phyloP scores from a whole-genome alignment of 2,888 invertebrate species.

The Habrosyne pyritoides region DNA sequence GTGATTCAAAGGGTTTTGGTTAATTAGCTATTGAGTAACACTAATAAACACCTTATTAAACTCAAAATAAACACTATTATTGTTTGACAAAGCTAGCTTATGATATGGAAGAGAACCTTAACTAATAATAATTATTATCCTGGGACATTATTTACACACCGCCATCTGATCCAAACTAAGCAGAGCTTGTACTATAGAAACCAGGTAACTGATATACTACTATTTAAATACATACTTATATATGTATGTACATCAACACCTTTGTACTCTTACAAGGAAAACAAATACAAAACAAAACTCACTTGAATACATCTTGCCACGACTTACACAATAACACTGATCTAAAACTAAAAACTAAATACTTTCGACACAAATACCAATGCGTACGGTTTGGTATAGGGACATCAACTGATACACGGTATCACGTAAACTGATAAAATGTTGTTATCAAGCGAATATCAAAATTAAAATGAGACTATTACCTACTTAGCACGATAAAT shows the following conservation, averaged over 20 bases:
- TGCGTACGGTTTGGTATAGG: slow-evolving; percentile 8
- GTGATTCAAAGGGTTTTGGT: no score
- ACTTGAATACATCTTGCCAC: slow-evolving; percentile 46
- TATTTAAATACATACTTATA: no score
- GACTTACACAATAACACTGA: not conserved
- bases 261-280: no score
- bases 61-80: not conserved
- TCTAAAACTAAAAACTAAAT: not conserved
- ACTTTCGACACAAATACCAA: not conserved
- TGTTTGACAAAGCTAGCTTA: not conserved
- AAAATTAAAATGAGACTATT: slow-evolving; percentile 17
- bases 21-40: no score
- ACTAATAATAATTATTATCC: no score
- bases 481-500: slow-evolving; percentile 9
- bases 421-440: slow-evolving; percentile 19
- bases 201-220: no score
- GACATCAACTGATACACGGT: slow-evolving; percentile 20
- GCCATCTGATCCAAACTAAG: no score
- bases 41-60: not conserved
- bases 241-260: no score
- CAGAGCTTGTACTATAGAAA: no score
- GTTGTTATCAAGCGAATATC: slow-evolving; percentile 21
- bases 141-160: no score
- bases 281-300: slow-evolving; percentile 25
- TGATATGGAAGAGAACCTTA: no score